Evolutionary conservation across 1,140 invertebrate genomes (phyloP).

Genomic region (Bombus sibiricus): DNA sequence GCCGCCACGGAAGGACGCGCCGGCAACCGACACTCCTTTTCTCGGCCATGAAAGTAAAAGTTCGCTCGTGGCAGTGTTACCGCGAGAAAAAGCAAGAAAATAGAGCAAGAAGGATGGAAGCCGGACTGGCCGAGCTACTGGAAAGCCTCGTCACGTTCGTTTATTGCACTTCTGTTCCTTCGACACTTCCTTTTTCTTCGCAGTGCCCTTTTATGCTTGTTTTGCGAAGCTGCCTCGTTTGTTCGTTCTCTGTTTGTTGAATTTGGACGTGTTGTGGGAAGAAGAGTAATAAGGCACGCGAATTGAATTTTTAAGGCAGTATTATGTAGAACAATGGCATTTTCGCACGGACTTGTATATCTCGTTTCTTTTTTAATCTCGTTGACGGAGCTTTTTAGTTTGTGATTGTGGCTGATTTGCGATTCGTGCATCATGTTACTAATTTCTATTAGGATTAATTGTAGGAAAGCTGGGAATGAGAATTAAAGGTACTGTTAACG

Average conservation of each 20-base stretch:
- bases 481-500: too few species aligned
- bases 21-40: constrained; percentile 48
- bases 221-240: neutral
- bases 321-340: neutral
- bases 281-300: neutral
- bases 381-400: too few species aligned
- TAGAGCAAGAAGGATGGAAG: constrained; percentile 38
- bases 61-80: neutral
- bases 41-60: constrained; percentile 63
- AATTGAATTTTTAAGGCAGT: neutral
- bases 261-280: neutral
- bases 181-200: neutral
- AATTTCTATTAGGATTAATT: too few species aligned
- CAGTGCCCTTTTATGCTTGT: neutral
- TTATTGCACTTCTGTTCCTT: neutral
- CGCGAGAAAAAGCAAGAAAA: constrained; percentile 39
- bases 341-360: neutral
- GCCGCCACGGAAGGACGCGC: constrained; percentile 33
- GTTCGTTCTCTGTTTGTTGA: neutral
- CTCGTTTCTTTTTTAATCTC: neutral
- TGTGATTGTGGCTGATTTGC: too few species aligned
- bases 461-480: too few species aligned
- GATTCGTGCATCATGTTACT: too few species aligned
- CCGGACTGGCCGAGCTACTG: neutral
- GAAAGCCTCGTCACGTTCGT: neutral